A percentile compares a stretch with the other conserved stretches of the same genome.
phyloP scores from a whole-genome alignment of 2,888 invertebrate genomes.

The Torymus tubicola region DNA sequence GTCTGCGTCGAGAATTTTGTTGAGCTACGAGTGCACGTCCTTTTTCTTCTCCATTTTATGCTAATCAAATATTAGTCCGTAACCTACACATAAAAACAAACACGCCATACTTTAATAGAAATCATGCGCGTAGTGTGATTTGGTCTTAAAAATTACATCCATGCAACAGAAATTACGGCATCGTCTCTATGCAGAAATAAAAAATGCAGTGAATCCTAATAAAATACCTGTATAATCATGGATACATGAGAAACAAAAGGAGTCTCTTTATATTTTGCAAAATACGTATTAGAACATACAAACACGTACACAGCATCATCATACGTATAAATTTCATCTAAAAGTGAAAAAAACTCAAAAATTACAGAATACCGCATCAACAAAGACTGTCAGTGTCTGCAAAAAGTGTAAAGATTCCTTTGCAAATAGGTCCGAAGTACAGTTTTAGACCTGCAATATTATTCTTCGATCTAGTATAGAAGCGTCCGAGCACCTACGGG shows the following conservation, averaged over 20 bases:
- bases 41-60: constrained; percentile 15
- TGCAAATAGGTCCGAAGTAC: too few species aligned
- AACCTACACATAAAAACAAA: constrained; percentile 1
- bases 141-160: not conserved
- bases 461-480: not conserved
- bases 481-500: too few species aligned
- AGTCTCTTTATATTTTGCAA: not conserved
- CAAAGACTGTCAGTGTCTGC: too few species aligned
- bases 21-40: not conserved
- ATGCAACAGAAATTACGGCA: not conserved
- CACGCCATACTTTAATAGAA: constrained; percentile 15
- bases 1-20: not conserved
- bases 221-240: constrained; percentile 6
- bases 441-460: not conserved
- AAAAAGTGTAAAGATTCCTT: too few species aligned
- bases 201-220: constrained; percentile 7
- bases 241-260: not conserved
- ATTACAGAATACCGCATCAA: too few species aligned
- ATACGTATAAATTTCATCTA: too few species aligned
- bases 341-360: too few species aligned
- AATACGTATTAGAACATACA: not conserved
- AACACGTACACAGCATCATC: not conserved
- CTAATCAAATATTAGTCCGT: constrained; percentile 40
- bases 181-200: not conserved
- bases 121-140: not conserved